phyloP scores from a whole-genome alignment of 2,888 invertebrate species.

The Caenorhabditis panamensis region DNA sequence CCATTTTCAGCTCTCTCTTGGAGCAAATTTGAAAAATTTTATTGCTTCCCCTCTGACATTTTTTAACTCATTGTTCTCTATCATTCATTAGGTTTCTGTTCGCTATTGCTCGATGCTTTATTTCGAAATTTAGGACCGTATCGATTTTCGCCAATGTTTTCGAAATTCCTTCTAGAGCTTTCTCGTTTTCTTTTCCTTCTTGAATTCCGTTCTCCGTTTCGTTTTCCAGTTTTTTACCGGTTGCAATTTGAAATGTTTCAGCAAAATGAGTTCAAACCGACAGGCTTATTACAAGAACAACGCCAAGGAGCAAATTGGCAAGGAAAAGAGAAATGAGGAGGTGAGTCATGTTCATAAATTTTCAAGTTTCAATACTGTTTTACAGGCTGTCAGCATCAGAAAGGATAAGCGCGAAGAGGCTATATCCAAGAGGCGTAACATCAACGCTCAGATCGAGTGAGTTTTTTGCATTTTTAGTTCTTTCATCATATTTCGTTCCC shows the following conservation, averaged over 20 bases:
- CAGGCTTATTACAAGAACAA: slow-evolving; percentile 91
- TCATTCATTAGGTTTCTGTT: too few relatives aligned
- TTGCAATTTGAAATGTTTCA: slow-evolving; percentile 13
- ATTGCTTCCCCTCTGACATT: too few relatives aligned
- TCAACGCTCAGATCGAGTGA: slow-evolving; percentile 85
- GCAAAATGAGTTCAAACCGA: slow-evolving; percentile 64
- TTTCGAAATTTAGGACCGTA: slow-evolving; percentile 3
- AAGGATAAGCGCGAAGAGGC: slow-evolving; percentile 99
- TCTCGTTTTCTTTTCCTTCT: not conserved
- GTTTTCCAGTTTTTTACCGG: not conserved
- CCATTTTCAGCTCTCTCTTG: not conserved
- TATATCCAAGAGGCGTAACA: slow-evolving; percentile 94
- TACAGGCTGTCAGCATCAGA: slow-evolving; percentile 85
- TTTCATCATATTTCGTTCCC: too few relatives aligned
- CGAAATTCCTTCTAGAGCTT: not conserved
- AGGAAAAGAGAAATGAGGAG: slow-evolving; percentile 76
- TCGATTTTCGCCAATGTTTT: not conserved
- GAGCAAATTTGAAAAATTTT: too few relatives aligned
- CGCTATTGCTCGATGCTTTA: too few relatives aligned
- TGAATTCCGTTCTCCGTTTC: not conserved
- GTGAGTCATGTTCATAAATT: slow-evolving; percentile 23
- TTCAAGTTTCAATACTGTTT: not conserved
- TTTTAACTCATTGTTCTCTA: too few relatives aligned
- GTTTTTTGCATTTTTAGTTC: too few relatives aligned
- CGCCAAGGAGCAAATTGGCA: slow-evolving; percentile 96